A percentile compares a stretch with the other conserved stretches of the same genome.
Conservation (phyloP, 2,888 invertebrate species). For the Dendrolimus pini region DNA sequence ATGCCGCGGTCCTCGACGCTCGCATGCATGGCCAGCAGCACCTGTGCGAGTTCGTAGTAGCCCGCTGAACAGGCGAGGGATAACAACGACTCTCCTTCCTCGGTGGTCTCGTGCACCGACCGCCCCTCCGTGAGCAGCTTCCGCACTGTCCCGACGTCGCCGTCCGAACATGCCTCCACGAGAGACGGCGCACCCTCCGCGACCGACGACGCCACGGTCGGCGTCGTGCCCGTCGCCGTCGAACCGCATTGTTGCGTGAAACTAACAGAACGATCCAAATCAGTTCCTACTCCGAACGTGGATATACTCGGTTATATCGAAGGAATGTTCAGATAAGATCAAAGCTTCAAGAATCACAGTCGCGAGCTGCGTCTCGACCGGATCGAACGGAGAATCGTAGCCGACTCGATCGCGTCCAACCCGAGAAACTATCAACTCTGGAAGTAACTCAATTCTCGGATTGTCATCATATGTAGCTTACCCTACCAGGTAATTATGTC, state of each 20-base stretch:
- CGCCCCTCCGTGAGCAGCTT: constrained; percentile 95
- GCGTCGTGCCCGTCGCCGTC: constrained; percentile 56
- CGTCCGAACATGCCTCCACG: constrained; percentile 95
- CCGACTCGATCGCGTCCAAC: constrained; percentile 39
- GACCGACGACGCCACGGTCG: constrained; percentile 66
- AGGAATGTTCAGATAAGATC: constrained; percentile 66
- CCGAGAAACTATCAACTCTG: constrained; percentile 40
- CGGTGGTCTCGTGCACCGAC: constrained; percentile 96
- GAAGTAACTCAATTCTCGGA: constrained; percentile 76
- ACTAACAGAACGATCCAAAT: constrained; percentile 10
- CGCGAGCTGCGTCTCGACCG: constrained; percentile 52
- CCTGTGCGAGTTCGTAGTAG: constrained; percentile 97
- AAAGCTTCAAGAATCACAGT: constrained; percentile 67
- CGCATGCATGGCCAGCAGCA: constrained; percentile 96
- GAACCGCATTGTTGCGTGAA: constrained; percentile 65
- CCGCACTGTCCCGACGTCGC: constrained; percentile 94
- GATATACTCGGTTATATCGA: not conserved
- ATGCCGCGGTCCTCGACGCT: constrained; percentile 98
- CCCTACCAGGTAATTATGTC: too few relatives aligned
- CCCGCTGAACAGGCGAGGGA: constrained; percentile 98
- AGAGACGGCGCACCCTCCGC: constrained; percentile 82
- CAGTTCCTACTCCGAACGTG: not conserved
- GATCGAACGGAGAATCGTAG: constrained; percentile 33
- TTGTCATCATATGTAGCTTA: constrained; percentile 65
- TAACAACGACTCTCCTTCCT: constrained; percentile 97